Conservation (phyloP, 2,888 invertebrate genomes). For the Caenorhabditis auriculariae region DNA sequence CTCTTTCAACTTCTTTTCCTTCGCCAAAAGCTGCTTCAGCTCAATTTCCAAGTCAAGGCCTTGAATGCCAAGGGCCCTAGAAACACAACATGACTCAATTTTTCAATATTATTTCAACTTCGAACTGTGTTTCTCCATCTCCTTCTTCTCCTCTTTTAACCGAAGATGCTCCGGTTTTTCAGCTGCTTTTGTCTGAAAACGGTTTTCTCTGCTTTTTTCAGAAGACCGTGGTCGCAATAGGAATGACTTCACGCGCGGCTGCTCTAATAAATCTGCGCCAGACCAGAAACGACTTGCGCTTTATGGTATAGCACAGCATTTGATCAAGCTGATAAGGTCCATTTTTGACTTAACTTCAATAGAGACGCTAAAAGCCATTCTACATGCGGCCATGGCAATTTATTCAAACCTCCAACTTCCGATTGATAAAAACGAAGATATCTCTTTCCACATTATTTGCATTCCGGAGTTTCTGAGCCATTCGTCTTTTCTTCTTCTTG, state of each 20-base stretch:
- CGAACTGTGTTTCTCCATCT: conserved; percentile 10
- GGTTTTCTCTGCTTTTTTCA: not conserved
- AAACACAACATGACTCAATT: not conserved
- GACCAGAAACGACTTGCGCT: too few species aligned
- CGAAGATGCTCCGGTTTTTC: conserved; percentile 3
- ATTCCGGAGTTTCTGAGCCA: conserved; percentile 5
- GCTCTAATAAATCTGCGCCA: too few species aligned
- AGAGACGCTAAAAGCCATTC: too few species aligned
- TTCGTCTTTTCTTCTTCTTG: conserved; percentile 6
- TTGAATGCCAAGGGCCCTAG: conserved; percentile 18
- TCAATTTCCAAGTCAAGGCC: conserved; percentile 28
- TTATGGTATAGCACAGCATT: too few species aligned
- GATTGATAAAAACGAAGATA: conserved; percentile 37
- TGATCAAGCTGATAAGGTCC: too few species aligned
- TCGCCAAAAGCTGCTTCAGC: conserved; percentile 26
- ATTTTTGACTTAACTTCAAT: too few species aligned
- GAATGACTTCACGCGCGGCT: too few species aligned
- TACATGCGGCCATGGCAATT: too few species aligned
- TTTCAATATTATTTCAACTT: not conserved
- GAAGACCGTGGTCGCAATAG: too few species aligned
- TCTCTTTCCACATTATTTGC: conserved; percentile 10
- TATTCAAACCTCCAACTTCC: conserved; percentile 24
- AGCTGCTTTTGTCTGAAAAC: conserved; percentile 7
- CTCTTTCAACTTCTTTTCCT: conserved; percentile 35
- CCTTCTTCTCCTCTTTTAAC: conserved; percentile 12